These are phyloP conservation scores for Nesoenas mayeri DNA, from an alignment of 2,113 vertebrate species.

Conservation along the genomic window DNA sequence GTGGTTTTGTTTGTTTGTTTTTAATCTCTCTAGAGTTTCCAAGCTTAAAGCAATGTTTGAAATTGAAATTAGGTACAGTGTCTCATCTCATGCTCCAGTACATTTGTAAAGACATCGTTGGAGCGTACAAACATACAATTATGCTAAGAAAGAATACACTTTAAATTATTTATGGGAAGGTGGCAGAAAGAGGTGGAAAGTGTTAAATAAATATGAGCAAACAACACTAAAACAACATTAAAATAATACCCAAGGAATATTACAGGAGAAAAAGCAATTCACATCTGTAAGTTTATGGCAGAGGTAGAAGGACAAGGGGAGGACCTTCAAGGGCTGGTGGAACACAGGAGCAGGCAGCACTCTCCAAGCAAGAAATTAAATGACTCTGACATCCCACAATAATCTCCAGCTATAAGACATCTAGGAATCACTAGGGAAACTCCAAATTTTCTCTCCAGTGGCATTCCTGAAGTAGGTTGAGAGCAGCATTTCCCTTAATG, in stretches of 20 bases:
- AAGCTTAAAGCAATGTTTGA: not conserved
- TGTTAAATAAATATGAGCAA: not conserved
- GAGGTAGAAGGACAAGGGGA: not conserved
- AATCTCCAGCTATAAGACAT: not conserved
- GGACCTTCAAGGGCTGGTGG: not conserved
- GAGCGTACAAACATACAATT: not conserved
- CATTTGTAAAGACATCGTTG: not conserved
- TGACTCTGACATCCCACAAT: not conserved
- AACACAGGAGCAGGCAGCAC: not conserved
- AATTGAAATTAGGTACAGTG: not conserved
- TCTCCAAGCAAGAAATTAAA: not conserved
- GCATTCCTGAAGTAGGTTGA: not conserved
- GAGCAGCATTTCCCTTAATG: not conserved
- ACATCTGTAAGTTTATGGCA: not conserved
- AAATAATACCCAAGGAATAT: not conserved
- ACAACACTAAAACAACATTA: not conserved
- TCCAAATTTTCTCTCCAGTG: not conserved
- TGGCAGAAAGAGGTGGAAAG: not conserved
- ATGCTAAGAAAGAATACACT: not conserved
- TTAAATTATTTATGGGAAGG: not conserved
- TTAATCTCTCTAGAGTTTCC: not conserved
- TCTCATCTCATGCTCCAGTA: not conserved
- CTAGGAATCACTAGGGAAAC: not conserved
- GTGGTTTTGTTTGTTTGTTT: not conserved
- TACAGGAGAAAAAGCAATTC: not conserved